Evolutionary conservation across 2,113 vertebrate species (phyloP).

Genomic region (Coptodon rendalli): DNA sequence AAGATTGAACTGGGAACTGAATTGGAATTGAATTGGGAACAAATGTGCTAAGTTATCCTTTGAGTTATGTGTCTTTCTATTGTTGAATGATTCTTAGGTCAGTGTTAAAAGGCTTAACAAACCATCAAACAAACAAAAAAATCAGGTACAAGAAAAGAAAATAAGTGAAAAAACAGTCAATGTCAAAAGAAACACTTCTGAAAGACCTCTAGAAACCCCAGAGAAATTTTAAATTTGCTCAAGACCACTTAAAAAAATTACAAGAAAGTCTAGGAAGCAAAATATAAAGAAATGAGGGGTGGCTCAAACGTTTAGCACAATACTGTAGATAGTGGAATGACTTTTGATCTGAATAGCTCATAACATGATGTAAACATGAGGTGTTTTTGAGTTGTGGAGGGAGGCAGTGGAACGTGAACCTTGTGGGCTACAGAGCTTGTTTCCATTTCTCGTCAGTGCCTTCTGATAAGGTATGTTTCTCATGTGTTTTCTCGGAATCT

Average conservation of each 20-base stretch:
- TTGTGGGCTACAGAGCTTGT: not conserved
- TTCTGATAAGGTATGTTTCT: not conserved
- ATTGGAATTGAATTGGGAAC: not conserved
- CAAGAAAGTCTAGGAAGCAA: not conserved
- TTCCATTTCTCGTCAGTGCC: not conserved
- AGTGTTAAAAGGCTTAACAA: not conserved
- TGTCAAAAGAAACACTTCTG: not conserved
- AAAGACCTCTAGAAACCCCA: not conserved
- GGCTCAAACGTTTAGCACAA: not conserved
- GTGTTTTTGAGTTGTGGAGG: not conserved
- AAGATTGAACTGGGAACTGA: not conserved
- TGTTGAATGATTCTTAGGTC: not conserved
- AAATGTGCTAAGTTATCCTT: not conserved
- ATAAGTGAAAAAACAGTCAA: not conserved
- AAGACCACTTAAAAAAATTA: not conserved
- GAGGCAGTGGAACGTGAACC: not conserved
- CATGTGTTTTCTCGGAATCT: not conserved
- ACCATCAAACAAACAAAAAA: not conserved
- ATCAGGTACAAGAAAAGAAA: not conserved
- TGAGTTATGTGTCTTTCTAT: not conserved
- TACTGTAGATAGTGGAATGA: not conserved
- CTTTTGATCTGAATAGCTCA: not conserved
- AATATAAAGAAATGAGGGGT: not conserved
- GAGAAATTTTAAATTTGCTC: not conserved
- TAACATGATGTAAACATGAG: not conserved